A percentile compares a stretch with the other conserved stretches of the same genome.
Evolutionary conservation across 2,888 invertebrate species (phyloP).

Genomic region (Caenorhabditis zanzibari): DNA sequence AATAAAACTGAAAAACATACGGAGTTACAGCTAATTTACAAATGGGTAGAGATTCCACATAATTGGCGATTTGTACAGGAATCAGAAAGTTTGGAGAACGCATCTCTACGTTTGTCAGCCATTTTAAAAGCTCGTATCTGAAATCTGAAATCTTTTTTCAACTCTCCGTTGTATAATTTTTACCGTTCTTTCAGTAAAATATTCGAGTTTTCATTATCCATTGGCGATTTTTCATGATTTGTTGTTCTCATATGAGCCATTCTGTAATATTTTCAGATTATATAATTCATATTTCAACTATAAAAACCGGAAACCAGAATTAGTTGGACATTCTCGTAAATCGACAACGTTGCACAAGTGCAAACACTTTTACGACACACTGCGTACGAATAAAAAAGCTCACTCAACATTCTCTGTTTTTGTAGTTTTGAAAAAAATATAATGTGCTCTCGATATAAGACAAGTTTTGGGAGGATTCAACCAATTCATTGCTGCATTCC

Average conservation of each 20-base stretch:
- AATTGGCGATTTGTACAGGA: constrained; percentile 73
- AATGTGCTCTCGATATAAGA: constrained; percentile 1
- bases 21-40: constrained; percentile 74
- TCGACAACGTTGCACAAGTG: constrained; percentile 52
- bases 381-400: not conserved
- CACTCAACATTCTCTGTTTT: not conserved
- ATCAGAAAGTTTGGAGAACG: constrained; percentile 73
- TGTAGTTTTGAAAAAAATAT: not conserved
- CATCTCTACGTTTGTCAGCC: constrained; percentile 72
- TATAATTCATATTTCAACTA: too few relatives aligned
- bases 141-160: not conserved
- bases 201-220: constrained; percentile 45
- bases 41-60: constrained; percentile 72
- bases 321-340: constrained; percentile 41
- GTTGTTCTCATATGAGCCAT: constrained; percentile 51
- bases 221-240: constrained; percentile 31
- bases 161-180: not conserved
- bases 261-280: not conserved
- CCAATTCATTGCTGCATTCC: not conserved
- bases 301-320: constrained; percentile 15
- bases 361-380: constrained; percentile 37
- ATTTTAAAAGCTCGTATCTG: constrained; percentile 68
- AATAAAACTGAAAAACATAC: constrained; percentile 32
- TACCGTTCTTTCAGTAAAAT: constrained; percentile 63
- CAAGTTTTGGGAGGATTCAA: constrained; percentile 2